These are phyloP conservation scores for Sarcophaga subvicina DNA, from an alignment of 2,888 invertebrate species.

Conservation along the genomic window DNA sequence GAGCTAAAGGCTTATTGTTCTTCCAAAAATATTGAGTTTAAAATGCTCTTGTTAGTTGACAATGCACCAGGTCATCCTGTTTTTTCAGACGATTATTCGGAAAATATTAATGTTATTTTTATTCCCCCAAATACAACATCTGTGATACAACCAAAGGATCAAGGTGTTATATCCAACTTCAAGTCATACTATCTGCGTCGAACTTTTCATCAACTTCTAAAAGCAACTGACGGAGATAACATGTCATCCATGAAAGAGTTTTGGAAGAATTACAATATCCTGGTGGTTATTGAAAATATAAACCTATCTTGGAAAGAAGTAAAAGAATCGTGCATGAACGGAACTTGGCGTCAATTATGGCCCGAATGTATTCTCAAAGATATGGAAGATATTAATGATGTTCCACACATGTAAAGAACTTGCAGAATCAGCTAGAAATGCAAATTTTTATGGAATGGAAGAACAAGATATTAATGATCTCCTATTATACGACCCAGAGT, in stretches of 20 bases:
- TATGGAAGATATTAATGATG: constrained; percentile 2
- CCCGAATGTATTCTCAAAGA: constrained; percentile 27
- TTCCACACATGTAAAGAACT: constrained; percentile 27
- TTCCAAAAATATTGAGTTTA: constrained; percentile 26
- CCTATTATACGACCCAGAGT: constrained; percentile 20
- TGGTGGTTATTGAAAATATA: constrained; percentile 23
- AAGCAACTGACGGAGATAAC: constrained; percentile 27
- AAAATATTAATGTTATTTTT: constrained; percentile 30
- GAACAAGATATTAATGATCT: constrained; percentile 31
- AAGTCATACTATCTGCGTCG: constrained; percentile 31
- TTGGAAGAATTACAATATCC: not conserved
- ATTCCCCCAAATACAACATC: constrained; percentile 33
- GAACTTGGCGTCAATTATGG: constrained; percentile 2
- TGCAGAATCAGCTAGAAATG: constrained; percentile 18
- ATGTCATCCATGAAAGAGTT: constrained; percentile 21
- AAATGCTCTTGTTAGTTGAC: constrained; percentile 38
- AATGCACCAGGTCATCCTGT: not conserved
- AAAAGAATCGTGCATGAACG: not conserved
- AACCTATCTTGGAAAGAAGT: constrained; percentile 27
- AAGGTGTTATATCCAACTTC: constrained; percentile 42
- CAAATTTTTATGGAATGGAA: constrained; percentile 8
- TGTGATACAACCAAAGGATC: constrained; percentile 11
- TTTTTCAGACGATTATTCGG: not conserved
- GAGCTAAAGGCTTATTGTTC: constrained; percentile 20
- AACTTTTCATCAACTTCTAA: constrained; percentile 42